phyloP scores from a whole-genome alignment of 2,797 vertebrate genomes.

The Phrynocephalus vlangalii region DNA sequence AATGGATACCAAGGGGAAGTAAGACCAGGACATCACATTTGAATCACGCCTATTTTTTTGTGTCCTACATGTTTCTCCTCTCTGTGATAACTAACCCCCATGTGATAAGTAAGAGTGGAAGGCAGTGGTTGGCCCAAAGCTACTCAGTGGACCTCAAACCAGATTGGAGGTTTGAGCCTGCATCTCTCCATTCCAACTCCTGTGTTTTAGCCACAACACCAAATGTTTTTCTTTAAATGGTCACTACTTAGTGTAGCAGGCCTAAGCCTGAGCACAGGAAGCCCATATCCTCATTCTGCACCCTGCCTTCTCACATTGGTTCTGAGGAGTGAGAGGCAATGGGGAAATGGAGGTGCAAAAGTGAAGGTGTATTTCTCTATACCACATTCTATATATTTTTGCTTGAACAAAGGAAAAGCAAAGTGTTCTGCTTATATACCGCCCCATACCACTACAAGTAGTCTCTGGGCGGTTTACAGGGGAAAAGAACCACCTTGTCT shows the following conservation, averaged over 20 bases:
- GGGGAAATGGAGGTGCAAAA: neutral
- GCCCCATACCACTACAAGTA: no score
- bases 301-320: neutral
- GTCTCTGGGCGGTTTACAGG: neutral
- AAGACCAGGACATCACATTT: no score
- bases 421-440: no score
- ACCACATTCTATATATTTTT: neutral
- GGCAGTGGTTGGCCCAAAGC: neutral
- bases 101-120: no score
- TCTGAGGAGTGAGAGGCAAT: neutral
- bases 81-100: no score
- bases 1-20: no score
- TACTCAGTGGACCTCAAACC: neutral
- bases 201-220: neutral
- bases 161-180: neutral
- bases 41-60: no score
- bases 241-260: neutral
- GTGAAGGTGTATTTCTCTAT: neutral
- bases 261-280: neutral
- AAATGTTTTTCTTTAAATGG: neutral
- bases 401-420: slow-evolving; percentile 15
- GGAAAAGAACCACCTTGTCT: slow-evolving; percentile 18
- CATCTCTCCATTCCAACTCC: neutral
- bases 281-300: neutral
- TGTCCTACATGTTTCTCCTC: no score